phyloP scores from a whole-genome alignment of 2,113 vertebrate genomes.

The Hoplias malabaricus region DNA sequence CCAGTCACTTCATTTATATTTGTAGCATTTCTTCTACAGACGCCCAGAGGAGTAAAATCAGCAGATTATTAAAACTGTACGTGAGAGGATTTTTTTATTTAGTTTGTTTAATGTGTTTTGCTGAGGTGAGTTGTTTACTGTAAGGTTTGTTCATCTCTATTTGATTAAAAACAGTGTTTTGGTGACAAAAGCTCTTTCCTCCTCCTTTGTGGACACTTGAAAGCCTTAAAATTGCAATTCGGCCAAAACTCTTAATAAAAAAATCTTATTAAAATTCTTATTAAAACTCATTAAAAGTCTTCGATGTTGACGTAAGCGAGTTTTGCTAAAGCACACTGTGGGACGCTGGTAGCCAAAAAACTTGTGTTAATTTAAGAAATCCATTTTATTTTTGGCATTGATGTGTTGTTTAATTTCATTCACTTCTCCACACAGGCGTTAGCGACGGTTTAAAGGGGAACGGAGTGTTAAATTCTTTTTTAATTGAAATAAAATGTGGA shows the following conservation, averaged over 20 bases:
- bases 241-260: constrained; percentile 25
- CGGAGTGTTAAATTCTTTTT: too few relatives aligned
- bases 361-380: too few relatives aligned
- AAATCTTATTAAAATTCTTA: constrained; percentile 60
- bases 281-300: not conserved
- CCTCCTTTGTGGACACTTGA: constrained; percentile 54
- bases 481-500: too few relatives aligned
- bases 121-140: constrained; percentile 53
- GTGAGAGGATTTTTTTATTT: not conserved
- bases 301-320: not conserved
- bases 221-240: not conserved
- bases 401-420: too few relatives aligned
- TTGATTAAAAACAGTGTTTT: constrained; percentile 64
- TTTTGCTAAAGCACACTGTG: too few relatives aligned
- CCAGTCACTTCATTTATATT: not conserved
- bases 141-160: constrained; percentile 55
- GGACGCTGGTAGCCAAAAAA: too few relatives aligned
- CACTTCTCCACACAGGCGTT: too few relatives aligned
- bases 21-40: not conserved
- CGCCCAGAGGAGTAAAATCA: not conserved
- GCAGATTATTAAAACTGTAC: not conserved
- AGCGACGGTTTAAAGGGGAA: too few relatives aligned
- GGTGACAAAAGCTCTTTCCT: constrained; percentile 65
- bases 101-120: not conserved
- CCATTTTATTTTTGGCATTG: too few relatives aligned